These are phyloP conservation scores for Mus spretus DNA, from an alignment of 2,797 vertebrate genomes.

Conservation along the genomic window DNA sequence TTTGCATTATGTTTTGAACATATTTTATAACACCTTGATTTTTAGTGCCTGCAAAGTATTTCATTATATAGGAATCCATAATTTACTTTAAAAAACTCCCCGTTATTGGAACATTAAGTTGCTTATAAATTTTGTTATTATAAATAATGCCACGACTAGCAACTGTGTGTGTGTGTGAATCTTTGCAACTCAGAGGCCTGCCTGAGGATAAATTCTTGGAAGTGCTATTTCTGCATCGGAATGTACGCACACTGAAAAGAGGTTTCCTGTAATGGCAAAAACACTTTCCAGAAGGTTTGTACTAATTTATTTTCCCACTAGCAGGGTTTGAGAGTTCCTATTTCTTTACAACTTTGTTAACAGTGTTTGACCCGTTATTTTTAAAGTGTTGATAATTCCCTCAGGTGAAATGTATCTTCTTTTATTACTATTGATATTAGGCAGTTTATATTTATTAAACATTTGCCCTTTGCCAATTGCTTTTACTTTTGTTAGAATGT, in stretches of 20 bases:
- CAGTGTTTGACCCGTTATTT: background rate
- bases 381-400: constrained; percentile 23
- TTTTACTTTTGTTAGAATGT: constrained; percentile 47
- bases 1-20: constrained; percentile 40
- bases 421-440: background rate
- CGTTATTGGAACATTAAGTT: constrained; percentile 4
- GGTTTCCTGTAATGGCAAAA: background rate
- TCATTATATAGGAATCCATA: constrained; percentile 56
- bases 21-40: constrained; percentile 56
- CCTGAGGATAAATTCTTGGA: background rate
- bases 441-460: background rate
- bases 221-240: constrained; percentile 25
- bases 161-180: background rate
- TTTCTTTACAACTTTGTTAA: background rate
- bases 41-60: constrained; percentile 48
- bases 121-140: constrained; percentile 64
- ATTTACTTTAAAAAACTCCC: constrained; percentile 42
- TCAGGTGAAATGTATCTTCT: constrained; percentile 11
- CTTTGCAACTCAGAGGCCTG: constrained; percentile 35
- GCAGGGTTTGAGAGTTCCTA: background rate
- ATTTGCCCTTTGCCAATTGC: background rate
- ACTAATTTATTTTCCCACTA: constrained; percentile 14
- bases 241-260: background rate
- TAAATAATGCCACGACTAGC: background rate
- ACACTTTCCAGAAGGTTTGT: constrained; percentile 3